Base-by-base conservation (phyloP, 2,113 vertebrate species). In the Elanoides forficatus region DNA sequence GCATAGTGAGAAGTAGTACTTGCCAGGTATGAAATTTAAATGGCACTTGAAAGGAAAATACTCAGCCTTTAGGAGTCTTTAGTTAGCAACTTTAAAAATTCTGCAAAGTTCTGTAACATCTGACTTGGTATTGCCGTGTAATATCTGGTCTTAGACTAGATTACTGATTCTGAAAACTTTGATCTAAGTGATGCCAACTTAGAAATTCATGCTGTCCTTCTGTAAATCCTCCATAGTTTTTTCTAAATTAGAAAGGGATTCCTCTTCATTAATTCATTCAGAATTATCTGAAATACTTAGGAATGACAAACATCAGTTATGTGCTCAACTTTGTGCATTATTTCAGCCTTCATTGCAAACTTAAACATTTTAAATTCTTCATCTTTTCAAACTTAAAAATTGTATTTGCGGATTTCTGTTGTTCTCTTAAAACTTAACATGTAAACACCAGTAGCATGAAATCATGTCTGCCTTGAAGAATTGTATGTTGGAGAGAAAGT, bases 21-120 rank as follows among this genome's bases (percentile, higher is more conserved):
- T 96, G 82, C 76, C 90, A 94, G 72, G 34, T 93, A 40, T 50
- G 42, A 92, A 81, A n/a, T 86, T 76, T 59, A 76, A 81, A 80
- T 91, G 89, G 48, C 73, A 63, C 36, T 91, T 72, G 27, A 71
- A 72, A 74, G 79, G 5, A 86, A 96, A 92, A 76, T 81, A 53
- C 25, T 79, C 27, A 27, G 55, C 19, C 55, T 94, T 80, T 58
- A 62, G 62, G 30, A 87, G 27, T 20, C 30, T 73, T 76, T 68
- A 75, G 26, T 34, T 60, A 68, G 26, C 26, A 81, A 45, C 30
- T 56, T 65, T 5, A 71, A 91, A 88, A 47, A 43, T 50, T 75
- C 43, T 42, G 15, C 11, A 2, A 7, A 82, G 27, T 90, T 66
- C 38, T 58, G 4, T 81, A 90, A n/a, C 11, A 90, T 80, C 6